phyloP scores from a whole-genome alignment of 2,797 vertebrate species.

The Nasua narica region DNA sequence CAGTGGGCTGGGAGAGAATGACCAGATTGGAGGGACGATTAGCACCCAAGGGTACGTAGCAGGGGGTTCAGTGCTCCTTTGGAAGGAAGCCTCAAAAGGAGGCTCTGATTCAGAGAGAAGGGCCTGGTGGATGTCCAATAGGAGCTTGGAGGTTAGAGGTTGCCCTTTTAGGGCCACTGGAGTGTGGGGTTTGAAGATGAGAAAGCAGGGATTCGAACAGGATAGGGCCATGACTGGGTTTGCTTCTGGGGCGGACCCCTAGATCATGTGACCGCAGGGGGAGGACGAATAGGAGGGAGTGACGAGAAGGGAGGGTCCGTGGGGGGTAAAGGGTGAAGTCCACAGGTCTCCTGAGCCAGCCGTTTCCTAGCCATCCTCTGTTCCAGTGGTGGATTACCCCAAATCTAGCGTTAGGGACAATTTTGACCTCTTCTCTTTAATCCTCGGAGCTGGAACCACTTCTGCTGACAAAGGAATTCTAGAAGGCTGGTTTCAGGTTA shows the following conservation, averaged over 20 bases:
- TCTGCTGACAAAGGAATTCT: not conserved
- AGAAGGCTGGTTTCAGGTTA: not conserved
- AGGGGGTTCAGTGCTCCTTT: too few relatives aligned
- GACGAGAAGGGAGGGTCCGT: not conserved
- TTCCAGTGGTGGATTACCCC: not conserved
- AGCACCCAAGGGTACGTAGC: fast-evolving
- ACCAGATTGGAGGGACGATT: not conserved
- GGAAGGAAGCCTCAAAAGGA: not conserved
- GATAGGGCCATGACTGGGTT: fast-evolving
- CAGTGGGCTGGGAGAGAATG: not conserved
- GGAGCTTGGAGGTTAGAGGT: too few relatives aligned
- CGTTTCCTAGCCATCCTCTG: not conserved
- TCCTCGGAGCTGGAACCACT: not conserved
- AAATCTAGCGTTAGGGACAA: not conserved
- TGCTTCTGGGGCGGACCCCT: not conserved
- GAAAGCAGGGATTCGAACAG: not conserved
- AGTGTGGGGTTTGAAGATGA: not conserved
- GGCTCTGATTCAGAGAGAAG: too few relatives aligned
- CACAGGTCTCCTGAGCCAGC: fast-evolving
- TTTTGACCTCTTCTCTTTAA: not conserved
- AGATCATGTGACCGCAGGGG: too few relatives aligned
- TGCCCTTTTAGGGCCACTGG: not conserved
- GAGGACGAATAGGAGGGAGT: fast-evolving
- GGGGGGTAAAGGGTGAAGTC: fast-evolving
- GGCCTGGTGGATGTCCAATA: not conserved